Evolutionary conservation across 2,113 vertebrate species (phyloP).

Genomic region (Callipepla californica): DNA sequence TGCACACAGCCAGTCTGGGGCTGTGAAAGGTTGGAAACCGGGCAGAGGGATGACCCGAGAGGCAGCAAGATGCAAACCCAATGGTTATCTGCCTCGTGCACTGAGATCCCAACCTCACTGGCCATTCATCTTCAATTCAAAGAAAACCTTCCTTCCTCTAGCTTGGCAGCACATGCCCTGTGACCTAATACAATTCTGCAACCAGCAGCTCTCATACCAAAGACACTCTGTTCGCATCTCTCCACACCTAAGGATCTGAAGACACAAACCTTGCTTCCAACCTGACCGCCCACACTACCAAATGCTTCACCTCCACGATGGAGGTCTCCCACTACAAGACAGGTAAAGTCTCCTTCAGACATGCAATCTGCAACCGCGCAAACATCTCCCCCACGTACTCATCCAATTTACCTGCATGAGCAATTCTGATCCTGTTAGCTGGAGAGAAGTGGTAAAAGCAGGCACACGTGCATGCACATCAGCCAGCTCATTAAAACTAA

Average conservation of each 20-base stretch:
- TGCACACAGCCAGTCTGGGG: not conserved
- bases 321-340: not conserved
- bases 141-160: not conserved
- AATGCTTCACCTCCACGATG: not conserved
- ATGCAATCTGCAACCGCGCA: not conserved
- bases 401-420: conserved; percentile 1
- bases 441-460: conserved; percentile 10
- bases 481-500: conserved; percentile 58
- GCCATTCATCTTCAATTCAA: not conserved
- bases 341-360: not conserved
- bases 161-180: not conserved
- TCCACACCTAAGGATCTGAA: not conserved
- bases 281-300: not conserved
- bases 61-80: not conserved
- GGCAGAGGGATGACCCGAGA: not conserved
- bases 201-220: not conserved
- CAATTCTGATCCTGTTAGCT: conserved; percentile 28
- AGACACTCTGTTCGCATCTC: not conserved
- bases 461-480: conserved; percentile 19
- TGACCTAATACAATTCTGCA: not conserved
- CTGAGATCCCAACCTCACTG: not conserved
- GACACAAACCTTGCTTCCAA: not conserved
- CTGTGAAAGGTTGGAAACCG: not conserved
- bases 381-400: conserved; percentile 9
- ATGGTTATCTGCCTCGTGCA: not conserved